A percentile compares a stretch with the other conserved stretches of the same genome.
phyloP scores from a whole-genome alignment of 2,888 invertebrate genomes.

The Nemotelus nigrinus region DNA sequence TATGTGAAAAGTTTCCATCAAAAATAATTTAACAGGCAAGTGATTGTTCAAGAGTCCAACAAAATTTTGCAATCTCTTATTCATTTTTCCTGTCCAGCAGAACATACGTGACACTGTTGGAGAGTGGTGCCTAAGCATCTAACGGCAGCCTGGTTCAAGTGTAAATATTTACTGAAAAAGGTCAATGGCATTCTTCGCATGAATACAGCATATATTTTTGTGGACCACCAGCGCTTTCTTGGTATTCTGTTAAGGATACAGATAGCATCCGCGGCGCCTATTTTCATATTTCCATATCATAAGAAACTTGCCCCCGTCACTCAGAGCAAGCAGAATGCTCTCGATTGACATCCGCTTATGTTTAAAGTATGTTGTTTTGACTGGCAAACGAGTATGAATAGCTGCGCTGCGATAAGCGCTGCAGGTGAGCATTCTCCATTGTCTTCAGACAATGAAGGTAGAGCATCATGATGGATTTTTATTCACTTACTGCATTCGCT shows the following conservation, averaged over 20 bases:
- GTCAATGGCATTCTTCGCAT: constrained; percentile 49
- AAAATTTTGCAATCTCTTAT: too few species aligned
- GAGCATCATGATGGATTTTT: too few species aligned
- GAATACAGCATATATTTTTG: too few species aligned
- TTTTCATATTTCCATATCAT: not conserved
- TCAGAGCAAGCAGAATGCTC: not conserved
- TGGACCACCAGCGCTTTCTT: not conserved
- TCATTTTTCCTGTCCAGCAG: too few species aligned
- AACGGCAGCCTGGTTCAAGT: not conserved
- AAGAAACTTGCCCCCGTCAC: not conserved
- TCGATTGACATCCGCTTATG: constrained; percentile 46
- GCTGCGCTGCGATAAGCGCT: constrained; percentile 45
- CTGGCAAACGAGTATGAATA: constrained; percentile 21
- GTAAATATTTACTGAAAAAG: constrained; percentile 51
- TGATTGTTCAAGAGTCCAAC: too few species aligned
- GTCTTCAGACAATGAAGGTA: constrained; percentile 32
- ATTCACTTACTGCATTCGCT: too few species aligned
- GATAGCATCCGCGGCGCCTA: not conserved
- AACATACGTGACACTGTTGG: too few species aligned
- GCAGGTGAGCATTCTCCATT: constrained; percentile 47
- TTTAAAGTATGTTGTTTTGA: constrained; percentile 42
- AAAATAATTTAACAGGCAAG: too few species aligned
- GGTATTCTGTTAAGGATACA: not conserved
- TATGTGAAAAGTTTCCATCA: too few species aligned
- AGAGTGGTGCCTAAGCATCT: too few species aligned